These are phyloP conservation scores for Cyrtorhinus lividipennis DNA, from an alignment of 1,140 invertebrate species.

Conservation along the genomic window DNA sequence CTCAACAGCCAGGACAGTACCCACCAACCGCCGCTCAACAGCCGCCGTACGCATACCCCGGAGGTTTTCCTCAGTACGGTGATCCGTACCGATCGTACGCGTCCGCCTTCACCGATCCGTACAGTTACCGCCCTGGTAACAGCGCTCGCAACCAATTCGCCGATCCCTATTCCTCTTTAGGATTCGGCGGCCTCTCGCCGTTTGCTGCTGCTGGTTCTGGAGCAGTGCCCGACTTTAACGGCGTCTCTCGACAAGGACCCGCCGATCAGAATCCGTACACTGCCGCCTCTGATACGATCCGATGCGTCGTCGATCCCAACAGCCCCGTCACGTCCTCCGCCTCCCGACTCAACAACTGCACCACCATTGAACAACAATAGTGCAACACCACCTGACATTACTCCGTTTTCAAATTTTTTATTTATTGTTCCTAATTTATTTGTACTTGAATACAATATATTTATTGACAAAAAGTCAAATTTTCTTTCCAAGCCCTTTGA, in stretches of 20 bases:
- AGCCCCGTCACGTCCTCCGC: neutral
- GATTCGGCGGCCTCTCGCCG: neutral
- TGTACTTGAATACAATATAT: no score
- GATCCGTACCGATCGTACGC: neutral
- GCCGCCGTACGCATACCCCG: neutral
- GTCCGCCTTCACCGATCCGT: neutral
- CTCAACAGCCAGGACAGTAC: neutral
- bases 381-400: no score
- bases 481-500: no score
- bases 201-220: neutral
- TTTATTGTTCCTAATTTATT: no score
- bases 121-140: neutral
- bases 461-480: no score
- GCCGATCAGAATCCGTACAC: neutral
- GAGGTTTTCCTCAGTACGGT: neutral
- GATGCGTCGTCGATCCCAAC: neutral
- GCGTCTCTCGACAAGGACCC: neutral
- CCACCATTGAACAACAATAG: no score
- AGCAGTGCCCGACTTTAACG: neutral
- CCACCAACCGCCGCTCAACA: conserved; percentile 3
- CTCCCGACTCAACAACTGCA: neutral
- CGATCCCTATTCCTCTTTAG: neutral
- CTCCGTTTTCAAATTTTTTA: no score
- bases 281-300: neutral
- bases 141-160: neutral